Base-by-base conservation (phyloP, 92 coral and sea anemone genomes). In the Palythoa grandiflora region DNA sequence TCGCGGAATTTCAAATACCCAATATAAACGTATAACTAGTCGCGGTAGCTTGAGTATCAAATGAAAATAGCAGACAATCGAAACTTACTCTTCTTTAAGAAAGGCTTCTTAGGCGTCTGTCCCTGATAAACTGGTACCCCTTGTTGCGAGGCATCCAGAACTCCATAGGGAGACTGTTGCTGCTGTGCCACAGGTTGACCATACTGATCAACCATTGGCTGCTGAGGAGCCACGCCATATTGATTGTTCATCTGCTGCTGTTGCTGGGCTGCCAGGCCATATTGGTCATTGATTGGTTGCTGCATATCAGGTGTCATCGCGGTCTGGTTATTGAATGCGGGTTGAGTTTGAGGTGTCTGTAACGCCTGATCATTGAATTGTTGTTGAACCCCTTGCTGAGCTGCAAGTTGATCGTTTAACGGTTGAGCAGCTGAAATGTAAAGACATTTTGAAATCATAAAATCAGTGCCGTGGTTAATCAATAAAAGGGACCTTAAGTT, bases 81-180 rank as follows among this genome's bases (percentile, higher is more conserved):
- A 14, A 20, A 2, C 47, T 57, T 28, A 71, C 88, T 71, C 14
- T 74, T 84, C 9, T 84, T 80, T 84, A 84, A 40, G 38, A 72
- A 84, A 3, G 92, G 92, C 39, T 93, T 93, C 90, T 95, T 95
- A 63, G 98, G 94, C n/a, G 87, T 93, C 11, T 93, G 94, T 15
- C 98, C 98, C 79, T 93, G 93, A 85, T 89, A 95, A 20, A 95
- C 92, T 21, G 96, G 96, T 5, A 93, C 94, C 11, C 83, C 83
- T 54, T 93, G 98, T 55, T 90, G 79, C 11, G 96, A 93, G 66
- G 86, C 94, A 38, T 88, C 88, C 2, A 95, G 94, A 71, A 89
- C 77, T 37, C 98, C 96, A 12, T 92, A 71, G 57, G 85, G 80
- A 55, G 91, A 83, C 76, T 81, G 86, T n/a, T 81, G 86, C 14